Evolutionary conservation across 37 sponge, comb jelly and placozoan genomes (phyloP), one percentile per base, ranked within the genome.

Genomic region (Aplysina aerophoba): DNA sequence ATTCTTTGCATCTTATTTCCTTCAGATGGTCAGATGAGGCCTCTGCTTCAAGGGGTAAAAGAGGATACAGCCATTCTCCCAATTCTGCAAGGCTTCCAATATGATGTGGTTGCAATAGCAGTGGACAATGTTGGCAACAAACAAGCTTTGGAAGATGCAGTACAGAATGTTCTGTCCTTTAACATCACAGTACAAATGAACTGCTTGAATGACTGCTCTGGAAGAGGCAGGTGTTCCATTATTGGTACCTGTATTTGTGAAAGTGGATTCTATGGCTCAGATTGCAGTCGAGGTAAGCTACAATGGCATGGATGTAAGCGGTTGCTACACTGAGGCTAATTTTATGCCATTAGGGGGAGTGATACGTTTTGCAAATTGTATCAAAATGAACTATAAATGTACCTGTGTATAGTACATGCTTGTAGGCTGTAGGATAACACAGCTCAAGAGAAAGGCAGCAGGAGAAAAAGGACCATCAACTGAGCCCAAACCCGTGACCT

Each of bases 81-180:
- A 0, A 30, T 80, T 21, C 30, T 30, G 24, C 59, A 55, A 19
- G 81, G 81, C 28, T 30, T 25, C 27, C 31, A 30, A 25, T 80
- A 80, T 27, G 0, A 25, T 4, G 33, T 80, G 13, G 44, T 57
- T 55, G 81, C 59, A 55, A 34, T 33, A 38, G 81, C 59, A 21
- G 31, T 57, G 14, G 81, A 80, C 34, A 80, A 80, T 80, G 81
- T 80, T 57, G 81, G 81, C 15, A 80, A 80, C 30, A 25, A 17
- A 31, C 59, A 16, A 8, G 2, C 81, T 14, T 33, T 38, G 27
- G 59, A 31, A 17, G 31, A 30, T 11, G 59, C 44, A 13, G 27
- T 30, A 27, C 59, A 38, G 33, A 80, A 30, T 25, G 14, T 55
- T 25, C n/a, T 57, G 0, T 12, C 37, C 3, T 28, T 33, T 2